These are phyloP conservation scores for Girardinichthys multiradiatus DNA, from an alignment of 2,113 vertebrate species.

Conservation along the genomic window DNA sequence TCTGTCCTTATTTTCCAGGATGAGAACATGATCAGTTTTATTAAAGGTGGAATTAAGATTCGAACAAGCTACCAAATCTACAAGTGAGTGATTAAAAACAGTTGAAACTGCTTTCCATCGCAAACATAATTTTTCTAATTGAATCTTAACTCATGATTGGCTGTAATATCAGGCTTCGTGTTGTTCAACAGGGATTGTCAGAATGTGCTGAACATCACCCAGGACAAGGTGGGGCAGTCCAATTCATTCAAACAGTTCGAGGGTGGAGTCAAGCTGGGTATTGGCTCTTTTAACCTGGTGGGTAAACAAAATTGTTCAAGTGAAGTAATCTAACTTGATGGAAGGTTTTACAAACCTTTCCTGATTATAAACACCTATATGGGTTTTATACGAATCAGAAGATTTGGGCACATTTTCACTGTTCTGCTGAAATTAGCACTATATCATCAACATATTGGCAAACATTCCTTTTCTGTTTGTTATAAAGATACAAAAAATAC, in stretches of 20 bases:
- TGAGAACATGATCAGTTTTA: slow-evolving; percentile 99
- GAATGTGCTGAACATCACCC: slow-evolving; percentile 83
- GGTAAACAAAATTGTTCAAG: slow-evolving; percentile 24
- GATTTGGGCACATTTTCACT: background rate
- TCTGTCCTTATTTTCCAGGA: slow-evolving; percentile 79
- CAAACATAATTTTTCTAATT: background rate
- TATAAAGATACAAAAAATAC: background rate
- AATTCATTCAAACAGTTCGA: slow-evolving; percentile 90
- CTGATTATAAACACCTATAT: background rate
- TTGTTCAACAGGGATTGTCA: slow-evolving; percentile 86
- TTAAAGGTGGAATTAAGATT: slow-evolving; percentile 96
- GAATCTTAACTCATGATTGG: background rate
- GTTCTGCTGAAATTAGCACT: background rate
- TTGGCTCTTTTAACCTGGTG: slow-evolving; percentile 97
- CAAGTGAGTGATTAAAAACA: slow-evolving; percentile 83
- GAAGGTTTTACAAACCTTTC: background rate
- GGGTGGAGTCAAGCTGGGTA: slow-evolving; percentile 93
- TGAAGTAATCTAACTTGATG: background rate
- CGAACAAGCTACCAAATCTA: slow-evolving; percentile 97
- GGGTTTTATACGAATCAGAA: too few relatives aligned
- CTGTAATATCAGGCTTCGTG: background rate
- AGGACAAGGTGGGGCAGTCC: slow-evolving; percentile 76
- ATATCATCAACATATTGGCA: background rate
- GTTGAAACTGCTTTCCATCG: background rate
- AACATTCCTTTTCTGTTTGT: background rate